A percentile compares a stretch with the other conserved stretches of the same genome.
phyloP scores from a whole-genome alignment of 2,888 invertebrate genomes.

The Campoplex capitator region DNA sequence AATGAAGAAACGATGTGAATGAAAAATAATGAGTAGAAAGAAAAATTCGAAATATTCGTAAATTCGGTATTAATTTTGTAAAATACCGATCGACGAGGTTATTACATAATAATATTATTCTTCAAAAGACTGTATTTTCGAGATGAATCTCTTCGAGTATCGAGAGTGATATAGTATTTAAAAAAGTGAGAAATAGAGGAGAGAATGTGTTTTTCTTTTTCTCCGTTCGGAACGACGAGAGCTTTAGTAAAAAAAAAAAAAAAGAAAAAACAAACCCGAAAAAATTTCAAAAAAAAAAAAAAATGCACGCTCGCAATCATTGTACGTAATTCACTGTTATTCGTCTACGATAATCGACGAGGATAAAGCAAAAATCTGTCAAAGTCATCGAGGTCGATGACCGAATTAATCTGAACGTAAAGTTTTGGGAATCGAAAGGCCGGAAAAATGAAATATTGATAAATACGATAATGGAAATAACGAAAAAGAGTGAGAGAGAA shows the following conservation, averaged over 20 bases:
- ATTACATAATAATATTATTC: constrained; percentile 56
- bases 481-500: background rate
- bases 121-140: constrained; percentile 73
- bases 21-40: constrained; percentile 29
- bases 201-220: constrained; percentile 30
- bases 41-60: constrained; percentile 14
- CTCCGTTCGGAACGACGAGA: constrained; percentile 24
- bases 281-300: constrained; percentile 3
- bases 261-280: background rate
- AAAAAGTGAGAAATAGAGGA: constrained; percentile 37
- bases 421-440: constrained; percentile 16
- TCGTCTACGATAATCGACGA: constrained; percentile 49
- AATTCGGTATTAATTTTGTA: constrained; percentile 24
- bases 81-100: constrained; percentile 42
- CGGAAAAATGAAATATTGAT: constrained; percentile 23
- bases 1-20: constrained; percentile 27
- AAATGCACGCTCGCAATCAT: constrained; percentile 56
- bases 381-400: background rate
- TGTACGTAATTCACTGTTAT: constrained; percentile 65
- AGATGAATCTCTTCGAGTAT: constrained; percentile 59
- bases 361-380: background rate
- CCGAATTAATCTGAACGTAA: constrained; percentile 48
- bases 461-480: constrained; percentile 18
- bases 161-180: constrained; percentile 42
- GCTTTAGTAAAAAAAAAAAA: constrained; percentile 3